Evolutionary conservation across 2,113 vertebrate genomes (phyloP).

Genomic region (Vanacampus margaritifer): DNA sequence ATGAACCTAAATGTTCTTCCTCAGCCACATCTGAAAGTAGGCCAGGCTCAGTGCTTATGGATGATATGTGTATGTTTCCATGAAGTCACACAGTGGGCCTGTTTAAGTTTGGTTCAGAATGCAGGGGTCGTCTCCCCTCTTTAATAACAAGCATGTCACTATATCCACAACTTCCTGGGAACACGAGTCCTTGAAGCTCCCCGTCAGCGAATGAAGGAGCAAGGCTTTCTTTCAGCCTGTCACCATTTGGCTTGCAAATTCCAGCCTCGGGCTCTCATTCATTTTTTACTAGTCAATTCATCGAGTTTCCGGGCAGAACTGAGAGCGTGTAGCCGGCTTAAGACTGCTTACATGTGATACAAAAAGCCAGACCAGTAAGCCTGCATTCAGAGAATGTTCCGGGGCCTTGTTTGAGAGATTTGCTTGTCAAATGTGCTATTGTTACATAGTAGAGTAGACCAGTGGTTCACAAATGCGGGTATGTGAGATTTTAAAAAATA

Average conservation of each 20-base stretch:
- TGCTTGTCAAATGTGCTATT: background rate
- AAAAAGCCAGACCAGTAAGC: conserved; percentile 18
- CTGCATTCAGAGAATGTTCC: background rate
- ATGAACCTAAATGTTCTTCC: conserved; percentile 30
- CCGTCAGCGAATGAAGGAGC: conserved; percentile 16
- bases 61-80: conserved; percentile 8
- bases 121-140: conserved; percentile 11
- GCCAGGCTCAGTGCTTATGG: conserved; percentile 19
- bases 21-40: conserved; percentile 38
- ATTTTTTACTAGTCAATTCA: conserved; percentile 42
- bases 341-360: conserved; percentile 25
- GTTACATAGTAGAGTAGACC: background rate
- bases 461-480: no score
- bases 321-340: conserved; percentile 20
- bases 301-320: conserved; percentile 30
- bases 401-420: background rate
- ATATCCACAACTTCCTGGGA: background rate
- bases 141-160: background rate
- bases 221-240: conserved; percentile 14
- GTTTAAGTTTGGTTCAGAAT: background rate
- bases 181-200: conserved; percentile 23
- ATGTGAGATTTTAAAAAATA: no score
- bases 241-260: conserved; percentile 45
- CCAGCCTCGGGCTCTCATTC: conserved; percentile 36
- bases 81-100: background rate